These are phyloP conservation scores for Drosophila miranda DNA, from an alignment of 1,140 invertebrate genomes.

Conservation along the genomic window DNA sequence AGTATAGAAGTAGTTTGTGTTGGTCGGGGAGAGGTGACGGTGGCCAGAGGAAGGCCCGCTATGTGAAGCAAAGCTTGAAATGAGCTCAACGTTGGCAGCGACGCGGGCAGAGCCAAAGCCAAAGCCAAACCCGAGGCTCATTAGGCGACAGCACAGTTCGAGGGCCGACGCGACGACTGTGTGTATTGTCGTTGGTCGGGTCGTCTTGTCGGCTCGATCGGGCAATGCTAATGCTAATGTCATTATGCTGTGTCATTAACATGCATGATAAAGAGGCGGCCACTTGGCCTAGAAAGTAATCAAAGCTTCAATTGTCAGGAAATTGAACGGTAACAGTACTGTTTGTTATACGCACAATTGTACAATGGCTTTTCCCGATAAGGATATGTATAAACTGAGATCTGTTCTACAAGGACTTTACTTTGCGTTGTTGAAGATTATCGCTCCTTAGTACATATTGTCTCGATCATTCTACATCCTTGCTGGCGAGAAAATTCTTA, in stretches of 20 bases:
- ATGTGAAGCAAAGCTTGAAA: conserved; percentile 69
- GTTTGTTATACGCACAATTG: too few relatives aligned
- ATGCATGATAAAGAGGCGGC: conserved; percentile 46
- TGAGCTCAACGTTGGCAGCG: conserved; percentile 36
- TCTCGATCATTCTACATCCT: conserved; percentile 10
- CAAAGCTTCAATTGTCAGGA: conserved; percentile 44
- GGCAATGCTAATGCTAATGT: conserved; percentile 60
- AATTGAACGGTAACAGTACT: conserved; percentile 23
- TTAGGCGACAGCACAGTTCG: conserved; percentile 50
- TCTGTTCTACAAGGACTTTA: conserved; percentile 4
- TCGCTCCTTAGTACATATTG: not conserved
- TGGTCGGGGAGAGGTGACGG: not conserved
- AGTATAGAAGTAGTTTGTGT: not conserved
- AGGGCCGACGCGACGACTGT: conserved; percentile 38
- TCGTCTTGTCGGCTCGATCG: conserved; percentile 21
- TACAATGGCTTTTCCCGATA: too few relatives aligned
- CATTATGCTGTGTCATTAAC: conserved; percentile 78
- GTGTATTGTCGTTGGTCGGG: conserved; percentile 7
- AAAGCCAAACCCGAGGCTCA: conserved; percentile 36
- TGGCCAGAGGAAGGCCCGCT: conserved; percentile 56
- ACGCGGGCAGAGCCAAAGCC: conserved; percentile 5
- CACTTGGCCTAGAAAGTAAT: conserved; percentile 78
- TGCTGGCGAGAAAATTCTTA: conserved; percentile 3
- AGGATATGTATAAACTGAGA: too few relatives aligned
- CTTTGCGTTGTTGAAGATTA: not conserved